Conservation (phyloP, 2,113 vertebrate genomes). For the Pogona vitticeps region DNA sequence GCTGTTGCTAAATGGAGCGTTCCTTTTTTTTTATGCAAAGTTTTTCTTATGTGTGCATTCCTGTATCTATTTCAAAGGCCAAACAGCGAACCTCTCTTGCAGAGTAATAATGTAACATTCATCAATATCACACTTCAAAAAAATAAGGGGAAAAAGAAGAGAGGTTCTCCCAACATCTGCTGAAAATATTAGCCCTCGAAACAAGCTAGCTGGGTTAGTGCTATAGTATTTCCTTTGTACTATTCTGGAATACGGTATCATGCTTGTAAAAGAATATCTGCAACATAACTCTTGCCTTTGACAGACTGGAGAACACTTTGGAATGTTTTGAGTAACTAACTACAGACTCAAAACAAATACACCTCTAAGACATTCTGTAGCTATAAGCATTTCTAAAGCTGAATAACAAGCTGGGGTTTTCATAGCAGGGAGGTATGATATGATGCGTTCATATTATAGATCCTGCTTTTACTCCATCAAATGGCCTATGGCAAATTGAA, state of each 20-base stretch:
- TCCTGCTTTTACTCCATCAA: not conserved
- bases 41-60: not conserved
- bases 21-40: constrained; percentile 34
- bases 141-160: constrained; percentile 28
- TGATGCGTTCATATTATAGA: not conserved
- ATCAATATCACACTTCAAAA: constrained; percentile 17
- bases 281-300: constrained; percentile 11
- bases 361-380: not conserved
- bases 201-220: constrained; percentile 15
- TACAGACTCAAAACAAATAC: constrained; percentile 23
- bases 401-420: not conserved
- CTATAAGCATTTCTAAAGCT: not conserved
- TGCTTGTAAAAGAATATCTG: constrained; percentile 24
- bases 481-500: not conserved
- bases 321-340: constrained; percentile 19
- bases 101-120: constrained; percentile 38
- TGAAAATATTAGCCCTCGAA: constrained; percentile 44
- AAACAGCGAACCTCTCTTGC: constrained; percentile 18
- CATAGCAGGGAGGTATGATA: not conserved
- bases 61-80: constrained; percentile 28
- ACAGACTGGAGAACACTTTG: not conserved
- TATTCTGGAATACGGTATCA: not conserved
- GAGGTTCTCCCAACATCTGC: constrained; percentile 50
- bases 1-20: not conserved
- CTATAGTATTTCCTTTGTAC: constrained; percentile 39